Conservation (phyloP, 2,113 vertebrate species). For the Talpa occidentalis region DNA sequence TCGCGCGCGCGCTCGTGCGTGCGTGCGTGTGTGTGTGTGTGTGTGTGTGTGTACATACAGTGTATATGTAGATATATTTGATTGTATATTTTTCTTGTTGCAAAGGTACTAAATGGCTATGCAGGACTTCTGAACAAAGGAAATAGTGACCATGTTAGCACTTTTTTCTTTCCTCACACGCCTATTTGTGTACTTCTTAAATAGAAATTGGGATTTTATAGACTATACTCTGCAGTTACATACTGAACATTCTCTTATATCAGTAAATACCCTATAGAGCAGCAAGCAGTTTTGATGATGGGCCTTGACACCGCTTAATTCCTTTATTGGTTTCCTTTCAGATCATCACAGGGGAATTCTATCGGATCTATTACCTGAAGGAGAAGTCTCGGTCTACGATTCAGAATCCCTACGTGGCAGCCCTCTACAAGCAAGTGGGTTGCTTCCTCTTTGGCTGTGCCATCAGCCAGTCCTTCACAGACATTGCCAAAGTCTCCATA, state of each 20-base stretch:
- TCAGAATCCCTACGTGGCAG: constrained; percentile 95
- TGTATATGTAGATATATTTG: not conserved
- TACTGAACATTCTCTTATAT: not conserved
- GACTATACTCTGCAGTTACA: not conserved
- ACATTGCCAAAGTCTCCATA: constrained; percentile 99
- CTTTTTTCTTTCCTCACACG: not conserved
- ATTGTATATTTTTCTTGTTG: not conserved
- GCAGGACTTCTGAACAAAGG: not conserved
- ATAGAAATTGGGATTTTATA: not conserved
- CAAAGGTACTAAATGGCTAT: not conserved
- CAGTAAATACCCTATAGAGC: not conserved
- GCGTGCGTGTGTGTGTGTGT: too few species aligned
- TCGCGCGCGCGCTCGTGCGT: not conserved
- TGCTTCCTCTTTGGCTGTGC: constrained; percentile 98
- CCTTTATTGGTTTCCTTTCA: constrained; percentile 63
- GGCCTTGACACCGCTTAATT: not conserved
- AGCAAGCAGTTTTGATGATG: not conserved
- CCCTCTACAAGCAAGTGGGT: constrained; percentile 97
- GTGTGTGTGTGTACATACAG: not conserved
- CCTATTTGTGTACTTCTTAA: not conserved
- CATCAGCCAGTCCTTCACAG: constrained; percentile 98
- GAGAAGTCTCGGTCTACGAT: constrained; percentile 94
- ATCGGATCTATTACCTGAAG: constrained; percentile 95
- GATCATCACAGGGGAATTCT: constrained; percentile 98
- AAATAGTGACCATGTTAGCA: not conserved